Percentiles rank a stretch among this genome's conserved stretches.
phyloP scores from a whole-genome alignment of 2,797 vertebrate species.

The Coendou prehensilis region DNA sequence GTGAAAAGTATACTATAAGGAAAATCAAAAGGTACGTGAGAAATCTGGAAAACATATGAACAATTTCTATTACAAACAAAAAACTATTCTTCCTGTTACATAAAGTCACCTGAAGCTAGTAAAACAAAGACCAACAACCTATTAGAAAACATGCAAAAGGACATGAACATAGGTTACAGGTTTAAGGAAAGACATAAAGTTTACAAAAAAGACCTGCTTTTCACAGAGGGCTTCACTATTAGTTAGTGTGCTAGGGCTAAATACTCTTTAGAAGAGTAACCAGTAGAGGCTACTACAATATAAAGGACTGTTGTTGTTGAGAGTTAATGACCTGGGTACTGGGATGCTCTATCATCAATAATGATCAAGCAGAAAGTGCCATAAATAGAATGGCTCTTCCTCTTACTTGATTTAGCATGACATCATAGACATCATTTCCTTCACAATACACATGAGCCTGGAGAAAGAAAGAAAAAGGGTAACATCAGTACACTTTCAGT shows the following conservation, averaged over 20 bases:
- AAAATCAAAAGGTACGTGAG: slow-evolving; percentile 59
- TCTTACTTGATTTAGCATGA: slow-evolving; percentile 96
- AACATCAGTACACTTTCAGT: neutral
- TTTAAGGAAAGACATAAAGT: slow-evolving; percentile 33
- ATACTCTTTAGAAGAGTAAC: neutral
- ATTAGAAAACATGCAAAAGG: neutral
- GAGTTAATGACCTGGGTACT: slow-evolving; percentile 7
- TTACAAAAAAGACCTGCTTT: slow-evolving; percentile 35
- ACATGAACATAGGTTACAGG: neutral
- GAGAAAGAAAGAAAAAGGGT: neutral
- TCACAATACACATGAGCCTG: slow-evolving; percentile 95
- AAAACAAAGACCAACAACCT: neutral
- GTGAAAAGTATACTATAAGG: slow-evolving; percentile 2
- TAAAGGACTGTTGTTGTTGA: neutral
- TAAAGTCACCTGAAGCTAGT: slow-evolving; percentile 25
- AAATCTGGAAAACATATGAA: slow-evolving; percentile 40
- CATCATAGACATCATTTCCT: slow-evolving; percentile 92
- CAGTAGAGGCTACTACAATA: neutral
- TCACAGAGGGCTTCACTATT: neutral
- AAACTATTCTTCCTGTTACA: neutral
- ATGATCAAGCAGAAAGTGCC: neutral
- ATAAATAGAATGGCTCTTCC: neutral
- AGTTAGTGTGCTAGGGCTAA: neutral
- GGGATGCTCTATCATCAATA: neutral
- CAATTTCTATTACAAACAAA: neutral